Percentiles rank a stretch among this genome's conserved stretches.
Evolutionary conservation across 2,113 vertebrate genomes (phyloP).

Genomic region (Phodopus roborovskii): DNA sequence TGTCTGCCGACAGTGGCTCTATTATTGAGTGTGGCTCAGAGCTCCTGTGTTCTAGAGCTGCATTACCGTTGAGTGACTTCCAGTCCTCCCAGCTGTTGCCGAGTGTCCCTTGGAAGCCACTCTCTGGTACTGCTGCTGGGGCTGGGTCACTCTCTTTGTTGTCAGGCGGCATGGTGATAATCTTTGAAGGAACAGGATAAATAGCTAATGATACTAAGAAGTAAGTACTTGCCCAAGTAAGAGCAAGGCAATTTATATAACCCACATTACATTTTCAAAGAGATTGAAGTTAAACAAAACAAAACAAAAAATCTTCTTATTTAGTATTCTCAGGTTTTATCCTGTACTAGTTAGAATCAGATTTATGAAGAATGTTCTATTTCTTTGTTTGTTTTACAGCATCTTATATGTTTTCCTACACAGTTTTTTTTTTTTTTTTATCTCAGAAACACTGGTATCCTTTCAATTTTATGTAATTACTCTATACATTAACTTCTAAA

Average conservation of each 20-base stretch:
- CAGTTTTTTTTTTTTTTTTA: neutral
- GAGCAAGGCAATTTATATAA: neutral
- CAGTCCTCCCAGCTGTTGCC: neutral
- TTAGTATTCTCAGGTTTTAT: conserved; percentile 20
- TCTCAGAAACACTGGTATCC: conserved; percentile 24
- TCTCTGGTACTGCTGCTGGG: neutral
- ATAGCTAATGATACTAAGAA: neutral
- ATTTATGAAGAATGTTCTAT: neutral
- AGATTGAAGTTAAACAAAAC: neutral
- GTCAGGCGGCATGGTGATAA: neutral
- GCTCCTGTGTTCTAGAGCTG: neutral
- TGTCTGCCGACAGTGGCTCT: neutral
- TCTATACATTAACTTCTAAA: conserved; percentile 48
- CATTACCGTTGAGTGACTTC: neutral
- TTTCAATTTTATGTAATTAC: conserved; percentile 61
- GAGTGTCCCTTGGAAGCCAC: neutral
- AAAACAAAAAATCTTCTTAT: neutral
- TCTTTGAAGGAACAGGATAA: neutral
- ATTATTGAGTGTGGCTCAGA: neutral
- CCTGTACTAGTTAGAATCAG: conserved; percentile 41
- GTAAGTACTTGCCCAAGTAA: neutral
- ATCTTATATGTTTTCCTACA: neutral
- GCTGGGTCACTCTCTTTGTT: neutral
- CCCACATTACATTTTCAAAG: conserved; percentile 40
- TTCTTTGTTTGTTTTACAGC: conserved; percentile 22